These are phyloP conservation scores for Thelaira solivaga DNA, from an alignment of 2,888 invertebrate genomes.

Conservation along the genomic window DNA sequence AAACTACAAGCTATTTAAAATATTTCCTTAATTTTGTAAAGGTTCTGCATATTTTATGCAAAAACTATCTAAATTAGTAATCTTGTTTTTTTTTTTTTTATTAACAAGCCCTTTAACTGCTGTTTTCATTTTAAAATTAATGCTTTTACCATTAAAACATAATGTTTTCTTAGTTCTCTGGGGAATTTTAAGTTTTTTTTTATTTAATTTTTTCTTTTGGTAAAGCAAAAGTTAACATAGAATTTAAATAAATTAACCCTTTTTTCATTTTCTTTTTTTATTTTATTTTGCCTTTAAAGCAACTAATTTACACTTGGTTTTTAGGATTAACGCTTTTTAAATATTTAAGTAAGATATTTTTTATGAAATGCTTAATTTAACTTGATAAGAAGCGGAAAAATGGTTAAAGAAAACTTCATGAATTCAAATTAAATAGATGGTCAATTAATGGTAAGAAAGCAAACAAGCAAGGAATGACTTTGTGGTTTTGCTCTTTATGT, in stretches of 20 bases:
- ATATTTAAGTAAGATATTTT: not conserved
- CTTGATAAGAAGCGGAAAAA: not conserved
- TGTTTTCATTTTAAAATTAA: not conserved
- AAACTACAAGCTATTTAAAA: conserved; percentile 19
- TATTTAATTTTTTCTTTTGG: not conserved
- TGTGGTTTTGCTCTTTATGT: too few species aligned
- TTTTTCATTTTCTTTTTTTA: too few species aligned
- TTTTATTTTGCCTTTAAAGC: too few species aligned
- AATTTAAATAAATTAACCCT: not conserved
- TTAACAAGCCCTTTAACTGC: not conserved
- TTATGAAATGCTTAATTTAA: not conserved
- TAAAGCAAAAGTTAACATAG: not conserved
- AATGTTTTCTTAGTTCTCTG: not conserved
- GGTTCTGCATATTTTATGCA: not conserved
- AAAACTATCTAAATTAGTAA: conserved; percentile 1
- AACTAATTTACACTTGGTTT: not conserved
- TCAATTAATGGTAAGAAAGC: not conserved
- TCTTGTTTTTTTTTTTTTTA: not conserved
- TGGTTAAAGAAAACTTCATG: too few species aligned
- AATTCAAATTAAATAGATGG: not conserved
- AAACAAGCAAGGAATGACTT: too few species aligned
- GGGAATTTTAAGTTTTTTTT: not conserved
- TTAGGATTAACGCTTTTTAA: not conserved
- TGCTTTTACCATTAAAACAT: not conserved
- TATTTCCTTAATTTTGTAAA: conserved; percentile 9